A percentile compares a stretch with the other conserved stretches of the same genome.
phyloP scores from a whole-genome alignment of 2,888 invertebrate genomes.

The Teinopalpus imperialis region DNA sequence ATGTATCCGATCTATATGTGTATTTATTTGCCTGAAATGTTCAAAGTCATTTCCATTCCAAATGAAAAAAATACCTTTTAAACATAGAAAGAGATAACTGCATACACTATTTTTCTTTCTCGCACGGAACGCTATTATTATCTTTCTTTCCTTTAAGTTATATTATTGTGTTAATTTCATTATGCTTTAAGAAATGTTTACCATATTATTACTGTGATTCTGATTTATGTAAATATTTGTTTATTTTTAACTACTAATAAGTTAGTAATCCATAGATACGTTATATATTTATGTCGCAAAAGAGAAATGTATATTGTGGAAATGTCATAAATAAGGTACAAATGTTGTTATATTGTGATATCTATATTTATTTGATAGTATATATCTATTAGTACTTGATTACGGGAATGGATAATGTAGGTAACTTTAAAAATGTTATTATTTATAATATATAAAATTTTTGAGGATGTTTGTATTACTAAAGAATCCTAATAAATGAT shows the following conservation, averaged over 20 bases:
- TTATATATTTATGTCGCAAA: neutral
- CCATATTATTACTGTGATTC: conserved; percentile 49
- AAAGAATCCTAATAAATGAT: conserved; percentile 10
- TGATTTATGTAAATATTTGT: conserved; percentile 36
- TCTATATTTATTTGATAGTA: conserved; percentile 46
- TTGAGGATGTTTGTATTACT: conserved; percentile 19
- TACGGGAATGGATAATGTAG: conserved; percentile 33
- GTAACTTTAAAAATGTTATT: no score
- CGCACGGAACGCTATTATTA: no score
- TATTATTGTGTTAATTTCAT: conserved; percentile 3
- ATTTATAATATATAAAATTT: neutral
- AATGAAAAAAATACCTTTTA: no score
- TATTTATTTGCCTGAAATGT: no score
- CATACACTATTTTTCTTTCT: no score
- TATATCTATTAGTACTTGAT: conserved; percentile 34
- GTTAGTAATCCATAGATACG: conserved; percentile 23
- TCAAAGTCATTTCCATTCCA: no score
- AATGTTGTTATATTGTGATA: conserved; percentile 62
- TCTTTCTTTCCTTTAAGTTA: neutral
- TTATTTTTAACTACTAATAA: conserved; percentile 26
- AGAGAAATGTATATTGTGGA: neutral
- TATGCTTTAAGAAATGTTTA: conserved; percentile 33
- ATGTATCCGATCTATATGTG: no score
- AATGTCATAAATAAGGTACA: conserved; percentile 49
- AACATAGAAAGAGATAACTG: no score